These are phyloP conservation scores for Propsilocerus akamusi DNA, from an alignment of 1,140 invertebrate genomes.

Conservation along the genomic window DNA sequence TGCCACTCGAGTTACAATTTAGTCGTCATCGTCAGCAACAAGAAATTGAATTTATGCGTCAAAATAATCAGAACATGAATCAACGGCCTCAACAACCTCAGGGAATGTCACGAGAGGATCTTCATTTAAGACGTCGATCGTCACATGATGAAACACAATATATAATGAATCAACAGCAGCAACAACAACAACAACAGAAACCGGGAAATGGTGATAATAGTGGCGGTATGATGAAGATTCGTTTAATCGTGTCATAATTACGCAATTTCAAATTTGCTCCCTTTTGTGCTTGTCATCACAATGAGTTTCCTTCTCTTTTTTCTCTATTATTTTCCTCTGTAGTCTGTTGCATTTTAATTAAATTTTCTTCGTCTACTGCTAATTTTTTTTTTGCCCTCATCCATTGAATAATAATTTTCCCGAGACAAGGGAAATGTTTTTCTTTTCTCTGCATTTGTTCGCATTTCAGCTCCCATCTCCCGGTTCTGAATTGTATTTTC, in stretches of 20 bases:
- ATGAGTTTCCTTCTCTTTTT: background rate
- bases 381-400: background rate
- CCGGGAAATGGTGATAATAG: background rate
- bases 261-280: background rate
- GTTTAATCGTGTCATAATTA: background rate
- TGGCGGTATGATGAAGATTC: background rate
- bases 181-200: background rate
- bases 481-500: background rate
- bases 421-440: no score
- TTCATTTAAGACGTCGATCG: conserved; percentile 21
- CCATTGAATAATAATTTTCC: conserved; percentile 1
- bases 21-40: conserved; percentile 17
- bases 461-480: background rate
- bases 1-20: conserved; percentile 22
- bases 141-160: conserved; percentile 23
- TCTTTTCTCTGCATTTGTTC: background rate
- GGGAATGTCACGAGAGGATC: conserved; percentile 17
- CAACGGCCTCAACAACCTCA: conserved; percentile 15
- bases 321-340: background rate
- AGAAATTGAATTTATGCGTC: background rate
- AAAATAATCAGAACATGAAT: conserved; percentile 12
- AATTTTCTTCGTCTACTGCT: background rate
- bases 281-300: background rate
- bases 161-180: background rate
- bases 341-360: background rate